Base-by-base conservation (phyloP, 2,888 invertebrate genomes). In the Morpho deidamia region DNA sequence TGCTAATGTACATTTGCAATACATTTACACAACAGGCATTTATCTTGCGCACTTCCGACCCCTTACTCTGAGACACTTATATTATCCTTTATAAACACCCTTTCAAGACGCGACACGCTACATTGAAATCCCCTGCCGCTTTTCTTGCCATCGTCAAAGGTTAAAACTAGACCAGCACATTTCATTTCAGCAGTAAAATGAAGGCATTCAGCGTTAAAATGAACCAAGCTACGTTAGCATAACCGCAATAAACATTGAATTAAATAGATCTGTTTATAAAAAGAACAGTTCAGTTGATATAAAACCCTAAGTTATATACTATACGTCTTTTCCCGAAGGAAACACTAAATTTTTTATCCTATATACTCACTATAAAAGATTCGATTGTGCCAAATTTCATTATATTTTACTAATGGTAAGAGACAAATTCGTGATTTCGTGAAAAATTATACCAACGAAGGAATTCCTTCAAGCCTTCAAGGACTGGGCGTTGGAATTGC, bases 171-270 rank as follows among this genome's bases (percentile, higher is more conserved):
- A 59, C 70, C 71, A 68, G 69, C 68, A 67, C 69, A 69, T 74
- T 72, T 70, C 72, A 74, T 79, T 78, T 74, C 72, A 74, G 71
- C 66, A 67, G 64, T 72, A 72, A 79, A 85, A 81, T 76, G 70
- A 71, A 68, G 73, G 71, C 71, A 81, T 88, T 86, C 84, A 87
- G 59, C 69, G 66, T 72, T 71, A 69, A 83, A 82, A 87, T 85
- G 86, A 75, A 76, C 64, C 74, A 68, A 66, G 42, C 8, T 32
- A 11, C 11, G 35, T 34, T 43, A 46, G 44, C 39, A 44, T 41
- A 44, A 32, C 48, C 39, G 39, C 39, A 39, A n/a, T 39, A 39
- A 39, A 39, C 23, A 23, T 23, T 5, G 23, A 23, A 23, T 23
- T 23, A 23, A 23, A 23, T 5, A 23, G 23, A 23, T 43, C 23